Conservation (phyloP, 2,888 invertebrate genomes). For the Hypselothyrea guttata region DNA sequence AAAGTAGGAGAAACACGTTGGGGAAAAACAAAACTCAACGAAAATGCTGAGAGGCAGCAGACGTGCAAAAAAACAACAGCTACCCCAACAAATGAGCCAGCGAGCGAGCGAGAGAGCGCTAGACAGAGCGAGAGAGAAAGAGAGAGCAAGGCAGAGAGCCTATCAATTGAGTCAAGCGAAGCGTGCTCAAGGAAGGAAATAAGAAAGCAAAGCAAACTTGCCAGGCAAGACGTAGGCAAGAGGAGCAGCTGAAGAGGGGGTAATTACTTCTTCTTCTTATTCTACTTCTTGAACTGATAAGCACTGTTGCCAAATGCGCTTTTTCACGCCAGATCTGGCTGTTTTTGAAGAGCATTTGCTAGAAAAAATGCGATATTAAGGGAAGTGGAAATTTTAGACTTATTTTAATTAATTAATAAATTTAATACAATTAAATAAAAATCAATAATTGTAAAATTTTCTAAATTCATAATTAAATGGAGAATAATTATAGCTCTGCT, state of each 20-base stretch:
- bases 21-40: constrained; percentile 76
- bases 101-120: constrained; percentile 14
- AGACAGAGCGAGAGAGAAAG: constrained; percentile 23
- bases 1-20: constrained; percentile 41
- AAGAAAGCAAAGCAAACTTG: constrained; percentile 43
- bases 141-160: constrained; percentile 13
- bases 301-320: too few species aligned
- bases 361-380: too few species aligned
- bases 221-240: constrained; percentile 9
- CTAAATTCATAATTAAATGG: too few species aligned
- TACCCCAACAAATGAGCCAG: constrained; percentile 11
- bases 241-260: neutral
- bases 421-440: too few species aligned
- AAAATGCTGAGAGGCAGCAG: constrained; percentile 39
- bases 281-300: too few species aligned
- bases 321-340: too few species aligned
- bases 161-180: constrained; percentile 50
- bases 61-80: constrained; percentile 23
- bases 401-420: too few species aligned
- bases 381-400: too few species aligned
- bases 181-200: constrained; percentile 45
- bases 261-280: neutral
- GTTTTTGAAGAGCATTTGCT: too few species aligned
- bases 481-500: too few species aligned
- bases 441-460: too few species aligned